Evolutionary conservation across 2,888 invertebrate genomes (phyloP), one percentile per base, ranked within the genome.

Genomic region (Acleris laterana): DNA sequence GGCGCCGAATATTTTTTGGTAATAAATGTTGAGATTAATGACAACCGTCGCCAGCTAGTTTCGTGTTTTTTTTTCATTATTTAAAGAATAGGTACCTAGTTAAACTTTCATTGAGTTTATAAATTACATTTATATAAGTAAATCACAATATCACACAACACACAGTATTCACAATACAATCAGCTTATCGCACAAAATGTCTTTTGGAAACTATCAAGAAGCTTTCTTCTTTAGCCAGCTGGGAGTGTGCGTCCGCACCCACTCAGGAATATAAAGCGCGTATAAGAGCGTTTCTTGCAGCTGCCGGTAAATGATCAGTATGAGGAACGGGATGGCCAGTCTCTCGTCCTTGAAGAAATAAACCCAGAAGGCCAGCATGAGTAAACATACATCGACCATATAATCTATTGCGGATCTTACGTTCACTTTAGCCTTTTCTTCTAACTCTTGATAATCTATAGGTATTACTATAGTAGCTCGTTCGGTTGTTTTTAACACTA

Each of bases 291-390:
- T 95, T 79, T 95, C 95, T 78, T 95, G 95, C 70, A 97, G 82
- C 80, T 96, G 96, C 66, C 97, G 94, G 83, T 96, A 97, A 56
- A 96, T 95, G 84, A 97, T 94, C 3, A 97, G 90, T 49, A 95
- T 93, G 68, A 97, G 93, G 74, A 97, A 95, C 42, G 97, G 97
- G 73, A 97, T 93, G n/a, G 96, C 96, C 56, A 96, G 93, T 71
- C 96, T 93, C 80, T 96, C 96, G 79, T 96, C 96, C 78, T 96
- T 96, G 79, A 97, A 97, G 63, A 97, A 87, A 85, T 97, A 97
- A 44, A 97, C 93, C 95, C 97, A 97, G 82, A 96, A 95, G 25
- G 97, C 97, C 16, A 97, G 94, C 46, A 95, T 72, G 68, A 97
- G 94, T 76, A 97, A 93, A 50, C 96, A 95, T 67, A 96, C 82